phyloP scores from a whole-genome alignment of 1,140 invertebrate genomes.

The Zaprionus ghesquierei region DNA sequence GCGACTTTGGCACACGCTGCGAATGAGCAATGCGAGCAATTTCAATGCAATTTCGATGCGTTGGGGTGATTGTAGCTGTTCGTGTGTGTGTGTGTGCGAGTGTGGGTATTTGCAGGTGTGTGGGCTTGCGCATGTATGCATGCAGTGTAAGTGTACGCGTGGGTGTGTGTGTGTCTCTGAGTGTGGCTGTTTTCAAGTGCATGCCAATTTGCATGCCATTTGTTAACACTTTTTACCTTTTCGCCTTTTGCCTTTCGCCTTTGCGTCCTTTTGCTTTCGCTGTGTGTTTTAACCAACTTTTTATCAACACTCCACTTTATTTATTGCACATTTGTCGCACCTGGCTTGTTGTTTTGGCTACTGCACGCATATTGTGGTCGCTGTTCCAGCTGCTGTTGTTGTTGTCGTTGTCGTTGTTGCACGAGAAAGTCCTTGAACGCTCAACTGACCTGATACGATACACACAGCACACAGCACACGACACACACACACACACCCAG shows the following conservation, averaged over 20 bases:
- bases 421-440: conserved; percentile 74
- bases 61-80: conserved; percentile 5
- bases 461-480: conserved; percentile 12
- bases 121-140: conserved; percentile 12
- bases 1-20: conserved; percentile 66
- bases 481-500: conserved; percentile 4
- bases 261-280: conserved; percentile 13
- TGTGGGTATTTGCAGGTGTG: conserved; percentile 8
- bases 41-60: conserved; percentile 43
- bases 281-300: conserved; percentile 34
- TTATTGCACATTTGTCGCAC: conserved; percentile 49
- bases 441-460: conserved; percentile 75
- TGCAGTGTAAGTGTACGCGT: conserved; percentile 4
- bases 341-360: conserved; percentile 43
- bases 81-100: conserved; percentile 12
- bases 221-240: conserved; percentile 44
- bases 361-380: conserved; percentile 33
- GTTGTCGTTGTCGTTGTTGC: conserved; percentile 43
- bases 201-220: conserved; percentile 54
- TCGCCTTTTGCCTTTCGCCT: conserved; percentile 1
- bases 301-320: conserved; percentile 18
- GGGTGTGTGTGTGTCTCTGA: conserved; percentile 9
- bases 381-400: conserved; percentile 23
- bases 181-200: conserved; percentile 63
- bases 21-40: conserved; percentile 66